Percentiles rank a stretch among this genome's conserved stretches.
Evolutionary conservation across 2,797 vertebrate species (phyloP).

Genomic region (Oceanodroma leucorhoa): DNA sequence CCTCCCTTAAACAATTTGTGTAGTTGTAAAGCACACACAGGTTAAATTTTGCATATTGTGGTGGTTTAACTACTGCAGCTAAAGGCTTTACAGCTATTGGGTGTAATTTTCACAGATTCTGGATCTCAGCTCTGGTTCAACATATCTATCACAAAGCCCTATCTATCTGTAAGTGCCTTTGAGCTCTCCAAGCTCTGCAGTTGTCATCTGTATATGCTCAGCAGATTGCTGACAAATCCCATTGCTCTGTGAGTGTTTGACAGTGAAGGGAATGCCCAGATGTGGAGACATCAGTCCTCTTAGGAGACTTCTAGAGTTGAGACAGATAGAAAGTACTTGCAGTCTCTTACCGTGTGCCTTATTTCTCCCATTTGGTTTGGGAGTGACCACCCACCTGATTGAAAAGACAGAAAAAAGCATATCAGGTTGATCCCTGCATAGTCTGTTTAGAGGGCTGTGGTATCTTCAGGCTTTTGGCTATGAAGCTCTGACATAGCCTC

Average conservation of each 20-base stretch:
- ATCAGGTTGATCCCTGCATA: background rate
- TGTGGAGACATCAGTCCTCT: slow-evolving; percentile 15
- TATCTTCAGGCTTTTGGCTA: background rate
- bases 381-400: background rate
- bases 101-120: background rate
- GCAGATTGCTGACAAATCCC: slow-evolving; percentile 55
- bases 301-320: background rate
- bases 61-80: background rate
- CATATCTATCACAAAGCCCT: background rate
- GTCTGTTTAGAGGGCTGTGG: background rate
- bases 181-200: background rate
- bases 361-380: background rate
- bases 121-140: background rate
- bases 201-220: slow-evolving; percentile 40
- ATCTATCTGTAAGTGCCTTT: background rate
- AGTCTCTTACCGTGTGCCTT: background rate
- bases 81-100: background rate
- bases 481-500: background rate
- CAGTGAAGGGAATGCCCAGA: slow-evolving; percentile 18
- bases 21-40: background rate
- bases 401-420: background rate
- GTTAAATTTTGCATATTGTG: background rate
- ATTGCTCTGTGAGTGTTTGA: slow-evolving; percentile 6
- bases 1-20: background rate
- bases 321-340: background rate